Base-by-base conservation (phyloP, 2,888 invertebrate species). In the Elgonia sp. region DNA sequence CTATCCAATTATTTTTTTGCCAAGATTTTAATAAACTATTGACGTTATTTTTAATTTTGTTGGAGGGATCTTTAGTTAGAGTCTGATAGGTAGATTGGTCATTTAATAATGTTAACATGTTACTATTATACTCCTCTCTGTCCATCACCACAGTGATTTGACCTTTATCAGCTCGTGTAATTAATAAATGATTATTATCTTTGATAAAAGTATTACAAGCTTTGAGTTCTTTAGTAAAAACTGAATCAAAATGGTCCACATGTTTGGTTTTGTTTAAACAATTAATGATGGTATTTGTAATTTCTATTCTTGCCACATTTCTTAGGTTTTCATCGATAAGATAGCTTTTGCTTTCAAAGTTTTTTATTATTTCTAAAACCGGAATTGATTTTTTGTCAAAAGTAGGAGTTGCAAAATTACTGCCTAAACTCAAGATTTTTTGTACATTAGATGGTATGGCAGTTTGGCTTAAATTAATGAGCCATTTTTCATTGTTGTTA, bases 121-220 rank as follows among this genome's bases (percentile, higher is more conserved):
- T 83, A 2, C 18, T 20, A 20, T 62, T 12, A 72, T 72, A 83
- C 12, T 65, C 75, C 6, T 40, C 6, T 1, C 7, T 16, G 6
- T 65, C 57, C 42, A 76, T 75, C 53, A 76, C 53, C 29, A 76
- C 83, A 0, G 83, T 83, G n/a, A 60, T 46, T 50, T 84, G 46
- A 6, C 84, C 84, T 55, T 84, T 84, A 50, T 84, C 77, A 50
- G 84, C 84, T 53, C 84, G 20, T 9, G 84, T 84, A 7, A 84
- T 77, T 7, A 84, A 20, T 6, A 84, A 16, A 46, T 84, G n/a
- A 9, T 79, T 18, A 63, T 77, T 84, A 4, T 73, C 29, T 63
- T 65, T 63, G 5, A 84, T 3, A 16, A 76, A 84, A 10, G 20
- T 0, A 46, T 76, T 65, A 42, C 67, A 73, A 10, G n/a, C 10